phyloP scores from a whole-genome alignment of 1,140 invertebrate species.

The Maniola jurtina region DNA sequence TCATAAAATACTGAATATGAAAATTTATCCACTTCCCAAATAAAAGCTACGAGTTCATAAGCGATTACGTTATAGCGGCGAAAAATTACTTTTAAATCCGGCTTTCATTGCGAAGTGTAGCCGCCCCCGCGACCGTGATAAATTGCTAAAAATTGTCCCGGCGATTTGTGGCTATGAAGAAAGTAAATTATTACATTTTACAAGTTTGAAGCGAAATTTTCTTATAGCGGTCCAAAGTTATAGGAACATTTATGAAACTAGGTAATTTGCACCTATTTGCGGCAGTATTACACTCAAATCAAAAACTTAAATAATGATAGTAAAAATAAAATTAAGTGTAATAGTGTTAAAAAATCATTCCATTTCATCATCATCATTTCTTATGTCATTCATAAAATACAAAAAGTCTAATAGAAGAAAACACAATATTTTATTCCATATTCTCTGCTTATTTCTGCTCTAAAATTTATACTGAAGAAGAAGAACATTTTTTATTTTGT shows the following conservation, averaged over 20 bases:
- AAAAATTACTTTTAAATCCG: slow-evolving; percentile 12
- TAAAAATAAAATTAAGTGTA: no score
- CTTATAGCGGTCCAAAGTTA: neutral
- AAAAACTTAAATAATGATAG: no score
- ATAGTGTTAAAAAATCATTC: no score
- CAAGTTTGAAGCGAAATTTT: neutral
- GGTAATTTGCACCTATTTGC: no score
- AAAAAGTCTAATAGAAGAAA: no score
- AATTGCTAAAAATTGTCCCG: slow-evolving; percentile 7
- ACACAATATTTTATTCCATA: no score
- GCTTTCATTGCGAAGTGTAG: slow-evolving; percentile 4
- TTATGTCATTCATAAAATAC: no score
- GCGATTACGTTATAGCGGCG: slow-evolving; percentile 9
- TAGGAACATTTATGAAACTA: neutral
- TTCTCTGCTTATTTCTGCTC: no score
- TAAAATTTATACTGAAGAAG: no score
- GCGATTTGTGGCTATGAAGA: slow-evolving; percentile 1
- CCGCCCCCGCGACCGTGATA: neutral
- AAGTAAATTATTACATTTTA: neutral
- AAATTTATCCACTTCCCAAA: slow-evolving; percentile 49
- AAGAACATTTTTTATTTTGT: no score
- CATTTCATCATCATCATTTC: no score
- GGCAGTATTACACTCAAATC: no score
- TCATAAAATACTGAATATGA: slow-evolving; percentile 65
- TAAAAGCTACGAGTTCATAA: slow-evolving; percentile 10